phyloP scores from a whole-genome alignment of 1,140 invertebrate species.

The Drosophila arawakana region DNA sequence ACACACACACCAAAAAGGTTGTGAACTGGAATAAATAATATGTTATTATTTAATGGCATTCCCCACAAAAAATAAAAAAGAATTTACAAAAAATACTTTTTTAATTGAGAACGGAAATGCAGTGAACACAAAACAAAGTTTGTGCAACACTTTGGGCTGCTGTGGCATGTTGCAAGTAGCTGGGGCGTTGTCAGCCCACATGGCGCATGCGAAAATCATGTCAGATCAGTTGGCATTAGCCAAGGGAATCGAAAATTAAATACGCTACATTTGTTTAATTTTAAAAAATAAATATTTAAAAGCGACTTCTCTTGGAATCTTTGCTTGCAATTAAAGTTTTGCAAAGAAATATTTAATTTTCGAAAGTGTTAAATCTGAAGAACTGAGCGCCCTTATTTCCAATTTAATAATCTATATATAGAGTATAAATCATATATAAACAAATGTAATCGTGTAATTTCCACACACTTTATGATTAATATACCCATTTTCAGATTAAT shows the following conservation, averaged over 20 bases:
- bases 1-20: background rate
- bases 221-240: constrained; percentile 17
- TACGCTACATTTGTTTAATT: constrained; percentile 2
- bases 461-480: no score
- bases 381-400: no score
- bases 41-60: constrained; percentile 7
- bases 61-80: constrained; percentile 8
- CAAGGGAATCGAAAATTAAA: constrained; percentile 5
- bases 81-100: background rate
- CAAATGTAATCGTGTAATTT: background rate
- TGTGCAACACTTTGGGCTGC: constrained; percentile 61
- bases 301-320: no score
- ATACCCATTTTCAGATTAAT: no score
- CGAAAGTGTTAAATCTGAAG: no score
- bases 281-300: background rate
- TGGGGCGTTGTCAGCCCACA: constrained; percentile 56
- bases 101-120: constrained; percentile 81
- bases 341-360: no score
- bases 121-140: constrained; percentile 34
- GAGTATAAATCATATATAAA: background rate
- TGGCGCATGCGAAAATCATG: constrained; percentile 11
- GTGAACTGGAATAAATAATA: constrained; percentile 10
- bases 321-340: no score
- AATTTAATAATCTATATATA: no score
- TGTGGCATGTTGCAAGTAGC: constrained; percentile 19